Percentiles rank a stretch among this genome's conserved stretches.
These are phyloP conservation scores for Julus scandinavius DNA, from an alignment of 2,888 invertebrate species.

Conservation along the genomic window DNA sequence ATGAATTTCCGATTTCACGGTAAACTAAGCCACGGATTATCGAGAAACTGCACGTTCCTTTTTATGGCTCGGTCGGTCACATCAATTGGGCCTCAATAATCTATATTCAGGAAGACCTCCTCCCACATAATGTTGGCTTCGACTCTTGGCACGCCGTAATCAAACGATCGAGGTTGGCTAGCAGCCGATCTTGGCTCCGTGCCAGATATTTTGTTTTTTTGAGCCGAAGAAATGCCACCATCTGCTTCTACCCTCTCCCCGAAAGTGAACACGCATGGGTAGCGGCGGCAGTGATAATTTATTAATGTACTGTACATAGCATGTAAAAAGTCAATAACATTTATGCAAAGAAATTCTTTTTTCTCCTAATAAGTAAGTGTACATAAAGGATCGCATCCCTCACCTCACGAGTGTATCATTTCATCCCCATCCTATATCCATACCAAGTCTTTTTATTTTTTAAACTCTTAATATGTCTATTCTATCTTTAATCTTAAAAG, in stretches of 20 bases:
- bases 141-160: not conserved
- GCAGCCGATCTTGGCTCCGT: not conserved
- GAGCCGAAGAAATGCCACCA: not conserved
- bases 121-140: not conserved
- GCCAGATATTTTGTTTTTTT: not conserved
- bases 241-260: not conserved
- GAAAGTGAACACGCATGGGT: not conserved
- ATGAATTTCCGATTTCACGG: no score
- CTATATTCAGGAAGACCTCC: not conserved
- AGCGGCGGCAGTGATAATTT: slow-evolving; percentile 36
- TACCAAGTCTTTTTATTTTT: not conserved
- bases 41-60: no score
- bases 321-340: slow-evolving; percentile 46
- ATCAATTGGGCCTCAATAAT: no score
- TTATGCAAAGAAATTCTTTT: slow-evolving; percentile 42
- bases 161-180: not conserved
- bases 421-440: not conserved
- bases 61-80: no score
- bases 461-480: not conserved
- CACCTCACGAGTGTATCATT: not conserved
- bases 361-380: slow-evolving; percentile 36
- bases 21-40: no score
- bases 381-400: slow-evolving; percentile 36
- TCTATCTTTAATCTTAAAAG: not conserved
- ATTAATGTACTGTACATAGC: slow-evolving; percentile 51